Conservation (phyloP, 2,797 vertebrate genomes). For the Vultur gryphus region DNA sequence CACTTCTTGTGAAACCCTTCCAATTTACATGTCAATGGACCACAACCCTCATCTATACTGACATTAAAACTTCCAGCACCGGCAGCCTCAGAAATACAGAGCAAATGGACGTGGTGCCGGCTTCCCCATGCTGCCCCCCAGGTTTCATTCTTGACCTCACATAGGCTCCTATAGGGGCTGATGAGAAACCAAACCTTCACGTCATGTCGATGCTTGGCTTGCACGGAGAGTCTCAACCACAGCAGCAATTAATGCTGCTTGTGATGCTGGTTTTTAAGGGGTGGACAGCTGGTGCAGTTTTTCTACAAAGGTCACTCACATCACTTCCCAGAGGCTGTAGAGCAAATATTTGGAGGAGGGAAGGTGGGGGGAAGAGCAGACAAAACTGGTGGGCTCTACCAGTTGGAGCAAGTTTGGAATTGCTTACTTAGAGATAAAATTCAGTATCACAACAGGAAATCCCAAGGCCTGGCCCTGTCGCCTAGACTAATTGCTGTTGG, state of each 20-base stretch:
- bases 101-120: neutral
- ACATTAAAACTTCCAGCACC: neutral
- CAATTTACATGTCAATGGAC: neutral
- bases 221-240: neutral
- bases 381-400: neutral
- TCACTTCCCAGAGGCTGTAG: neutral
- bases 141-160: neutral
- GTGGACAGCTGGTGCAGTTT: neutral
- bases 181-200: neutral
- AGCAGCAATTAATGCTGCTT: neutral
- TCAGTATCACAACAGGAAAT: constrained; percentile 5
- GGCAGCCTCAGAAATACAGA: neutral
- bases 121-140: neutral
- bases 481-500: neutral
- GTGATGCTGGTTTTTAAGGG: neutral
- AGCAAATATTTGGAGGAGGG: neutral
- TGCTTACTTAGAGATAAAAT: neutral
- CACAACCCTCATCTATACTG: neutral
- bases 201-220: neutral
- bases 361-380: neutral
- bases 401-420: neutral
- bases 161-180: neutral
- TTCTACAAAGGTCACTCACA: neutral
- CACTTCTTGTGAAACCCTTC: neutral
- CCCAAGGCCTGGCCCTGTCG: neutral